Conservation (phyloP, 1,140 invertebrate genomes). For the Formica exsecta region DNA sequence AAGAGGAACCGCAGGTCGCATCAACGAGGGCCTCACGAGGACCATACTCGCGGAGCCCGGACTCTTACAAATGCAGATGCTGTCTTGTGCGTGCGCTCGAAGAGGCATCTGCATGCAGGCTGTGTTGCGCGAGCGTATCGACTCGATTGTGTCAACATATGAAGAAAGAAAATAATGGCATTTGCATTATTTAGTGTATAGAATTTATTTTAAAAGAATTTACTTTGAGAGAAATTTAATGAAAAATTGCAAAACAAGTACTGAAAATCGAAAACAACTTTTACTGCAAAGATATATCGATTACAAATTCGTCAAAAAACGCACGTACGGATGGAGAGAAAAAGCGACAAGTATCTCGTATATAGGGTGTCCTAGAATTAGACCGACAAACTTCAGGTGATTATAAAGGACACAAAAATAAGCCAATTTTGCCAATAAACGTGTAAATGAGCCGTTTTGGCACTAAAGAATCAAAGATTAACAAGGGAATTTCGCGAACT, state of each 20-base stretch:
- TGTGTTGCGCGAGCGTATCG: neutral
- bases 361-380: neutral
- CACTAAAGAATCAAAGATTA: no score
- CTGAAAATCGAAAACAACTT: neutral
- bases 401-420: no score
- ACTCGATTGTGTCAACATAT: neutral
- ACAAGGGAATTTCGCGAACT: no score
- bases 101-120: conserved; percentile 8
- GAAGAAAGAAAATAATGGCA: neutral
- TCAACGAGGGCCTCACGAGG: conserved; percentile 20
- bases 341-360: conserved; percentile 9
- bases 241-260: neutral
- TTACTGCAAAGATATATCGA: neutral
- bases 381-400: no score
- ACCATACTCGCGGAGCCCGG: neutral
- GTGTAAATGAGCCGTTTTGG: no score
- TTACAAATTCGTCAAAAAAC: conserved; percentile 33
- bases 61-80: conserved; percentile 33
- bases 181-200: neutral
- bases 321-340: conserved; percentile 6
- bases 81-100: conserved; percentile 10
- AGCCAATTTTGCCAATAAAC: no score
- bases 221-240: neutral
- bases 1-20: conserved; percentile 67
- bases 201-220: neutral